A percentile compares a stretch with the other conserved stretches of the same genome.
Conservation (phyloP, 2,888 invertebrate genomes). For the Euplexia lucipara region DNA sequence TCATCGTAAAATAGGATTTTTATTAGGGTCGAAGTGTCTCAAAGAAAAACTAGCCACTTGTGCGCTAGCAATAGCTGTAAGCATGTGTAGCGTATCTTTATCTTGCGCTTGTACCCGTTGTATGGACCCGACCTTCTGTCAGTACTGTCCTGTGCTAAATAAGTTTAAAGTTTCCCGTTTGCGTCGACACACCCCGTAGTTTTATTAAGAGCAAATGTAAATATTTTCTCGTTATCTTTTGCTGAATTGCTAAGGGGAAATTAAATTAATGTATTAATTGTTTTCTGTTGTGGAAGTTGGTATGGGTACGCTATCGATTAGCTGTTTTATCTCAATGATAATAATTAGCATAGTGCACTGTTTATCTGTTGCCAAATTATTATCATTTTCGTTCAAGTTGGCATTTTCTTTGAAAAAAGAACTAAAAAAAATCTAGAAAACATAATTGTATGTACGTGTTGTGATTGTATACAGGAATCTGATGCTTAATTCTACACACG, state of each 20-base stretch:
- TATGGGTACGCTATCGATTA: background rate
- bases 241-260: slow-evolving; percentile 18
- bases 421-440: background rate
- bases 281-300: background rate
- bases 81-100: too few species aligned
- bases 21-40: too few species aligned
- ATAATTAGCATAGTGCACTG: too few species aligned
- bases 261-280: slow-evolving; percentile 9
- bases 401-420: background rate
- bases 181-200: slow-evolving; percentile 25
- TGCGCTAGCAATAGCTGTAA: too few species aligned
- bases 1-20: too few species aligned
- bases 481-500: slow-evolving; percentile 48
- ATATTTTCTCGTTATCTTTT: slow-evolving; percentile 27
- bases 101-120: too few species aligned
- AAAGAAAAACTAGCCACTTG: too few species aligned
- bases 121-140: background rate
- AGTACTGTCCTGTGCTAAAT: background rate
- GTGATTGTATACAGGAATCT: background rate
- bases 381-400: too few species aligned
- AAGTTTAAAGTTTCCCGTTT: slow-evolving; percentile 22
- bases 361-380: too few species aligned
- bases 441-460: background rate
- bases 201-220: slow-evolving; percentile 34
- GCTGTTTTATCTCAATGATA: background rate